Conservation (phyloP, 1,140 invertebrate species). For the Calycopis cecrops region DNA sequence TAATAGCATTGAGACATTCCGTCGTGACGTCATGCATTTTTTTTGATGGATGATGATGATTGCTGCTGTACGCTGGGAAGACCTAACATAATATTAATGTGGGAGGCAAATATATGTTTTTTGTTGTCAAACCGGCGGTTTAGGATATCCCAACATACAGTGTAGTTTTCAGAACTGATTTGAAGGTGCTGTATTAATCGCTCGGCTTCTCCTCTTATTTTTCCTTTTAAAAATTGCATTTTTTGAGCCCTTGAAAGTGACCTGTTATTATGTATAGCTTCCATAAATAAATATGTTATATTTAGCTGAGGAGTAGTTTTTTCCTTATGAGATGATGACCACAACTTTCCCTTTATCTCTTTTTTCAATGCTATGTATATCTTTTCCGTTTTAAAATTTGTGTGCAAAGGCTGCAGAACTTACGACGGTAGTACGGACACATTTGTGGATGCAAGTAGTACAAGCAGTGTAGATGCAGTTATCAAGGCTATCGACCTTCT, state of each 20-base stretch:
- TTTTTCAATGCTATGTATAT: not conserved
- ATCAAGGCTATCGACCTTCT: no score
- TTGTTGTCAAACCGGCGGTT: conserved; percentile 24
- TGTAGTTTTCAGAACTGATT: no score
- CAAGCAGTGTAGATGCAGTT: no score
- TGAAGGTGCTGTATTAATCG: no score
- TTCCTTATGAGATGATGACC: conserved; percentile 6
- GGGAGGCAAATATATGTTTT: conserved; percentile 23
- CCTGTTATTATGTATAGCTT: conserved; percentile 24
- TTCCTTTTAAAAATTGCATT: no score
- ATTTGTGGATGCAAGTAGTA: no score
- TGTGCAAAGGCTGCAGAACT: no score
- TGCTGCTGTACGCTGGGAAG: conserved; percentile 24
- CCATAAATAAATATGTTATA: conserved; percentile 24
- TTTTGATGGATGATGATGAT: conserved; percentile 15
- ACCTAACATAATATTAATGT: conserved; percentile 22
- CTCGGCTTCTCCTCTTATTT: no score
- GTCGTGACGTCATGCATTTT: conserved; percentile 24
- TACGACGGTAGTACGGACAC: no score
- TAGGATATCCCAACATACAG: no score
- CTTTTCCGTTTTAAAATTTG: not conserved
- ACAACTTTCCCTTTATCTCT: no score
- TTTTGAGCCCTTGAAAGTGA: no score
- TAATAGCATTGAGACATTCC: conserved; percentile 27
- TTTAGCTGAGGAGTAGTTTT: conserved; percentile 18